Evolutionary conservation across 2,113 vertebrate genomes (phyloP), one percentile per base, ranked within the genome.

Genomic region (Panthera leo): DNA sequence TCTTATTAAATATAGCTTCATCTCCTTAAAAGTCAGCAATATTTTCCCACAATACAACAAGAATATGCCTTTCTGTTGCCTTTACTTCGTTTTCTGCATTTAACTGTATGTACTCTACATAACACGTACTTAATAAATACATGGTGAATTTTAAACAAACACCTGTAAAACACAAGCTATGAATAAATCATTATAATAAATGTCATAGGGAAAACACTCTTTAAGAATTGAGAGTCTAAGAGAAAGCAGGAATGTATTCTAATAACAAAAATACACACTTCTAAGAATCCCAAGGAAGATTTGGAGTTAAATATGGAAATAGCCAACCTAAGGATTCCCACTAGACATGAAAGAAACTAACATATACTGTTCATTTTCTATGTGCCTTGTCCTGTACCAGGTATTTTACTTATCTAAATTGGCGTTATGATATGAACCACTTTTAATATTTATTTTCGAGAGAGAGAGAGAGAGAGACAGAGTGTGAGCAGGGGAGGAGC

Each of bases 181-280:
- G 65, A 97, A 89, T 89, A 97, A 97, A 82, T 96, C 61, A 91
- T 95, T 93, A 85, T 75, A 63, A 91, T 96, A 97, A 97, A 94
- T 93, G 42, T 83, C 73, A 85, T 1, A 97, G 65, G 68, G n/a
- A 97, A 97, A 96, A 85, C n/a, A 94, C 48, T 95, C 45, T 42
- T 42, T 39, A 83, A 42, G 82, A 88, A 36, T 79, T 85, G 71
- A 89, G 10, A 73, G 34, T 78, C 25, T 95, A 94, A 68, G 65
- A 92, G 87, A 92, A 79, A 84, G 19, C 39, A 90, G 55, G 45
- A 95, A 88, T 61, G 67, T 55, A 85, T 45, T 94, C 67, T 63
- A 65, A 39, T 18, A 93, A 34, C 19, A 94, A 80, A 65, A 91
- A 93, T 34, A 73, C 21, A 94, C 6, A 71, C 23, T 23, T 85